These are phyloP conservation scores for Spinibarbus caldwelli DNA, from an alignment of 2,797 vertebrate genomes.

Conservation along the genomic window DNA sequence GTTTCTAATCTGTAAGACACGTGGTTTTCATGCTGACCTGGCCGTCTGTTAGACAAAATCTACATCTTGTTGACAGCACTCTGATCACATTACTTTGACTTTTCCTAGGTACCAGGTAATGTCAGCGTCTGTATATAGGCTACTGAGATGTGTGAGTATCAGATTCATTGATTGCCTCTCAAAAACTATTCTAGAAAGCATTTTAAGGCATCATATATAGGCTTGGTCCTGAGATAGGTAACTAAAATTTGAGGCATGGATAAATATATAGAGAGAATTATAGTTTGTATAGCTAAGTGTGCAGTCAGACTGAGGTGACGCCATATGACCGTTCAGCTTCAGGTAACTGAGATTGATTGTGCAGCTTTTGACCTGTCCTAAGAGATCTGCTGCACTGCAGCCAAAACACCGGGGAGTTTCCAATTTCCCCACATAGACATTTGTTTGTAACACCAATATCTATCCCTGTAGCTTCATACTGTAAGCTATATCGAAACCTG, in stretches of 20 bases:
- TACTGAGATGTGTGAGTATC: background rate
- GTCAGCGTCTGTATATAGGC: background rate
- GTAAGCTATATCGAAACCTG: background rate
- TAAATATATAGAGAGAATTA: background rate
- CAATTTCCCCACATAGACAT: slow-evolving; percentile 38
- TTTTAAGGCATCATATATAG: background rate
- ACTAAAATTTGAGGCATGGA: background rate
- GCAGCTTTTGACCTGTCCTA: slow-evolving; percentile 1
- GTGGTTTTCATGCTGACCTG: slow-evolving; percentile 64
- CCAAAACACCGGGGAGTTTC: slow-evolving; percentile 26
- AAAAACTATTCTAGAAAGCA: background rate
- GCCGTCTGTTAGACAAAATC: slow-evolving; percentile 56
- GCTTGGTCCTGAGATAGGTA: background rate
- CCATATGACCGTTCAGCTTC: slow-evolving; percentile 1
- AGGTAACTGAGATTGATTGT: slow-evolving; percentile 34
- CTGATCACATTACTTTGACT: slow-evolving; percentile 43
- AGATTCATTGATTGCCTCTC: background rate
- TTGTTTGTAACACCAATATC: slow-evolving; percentile 26
- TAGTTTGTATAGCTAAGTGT: background rate
- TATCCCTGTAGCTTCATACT: background rate
- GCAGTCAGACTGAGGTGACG: slow-evolving; percentile 8
- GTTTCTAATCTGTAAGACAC: slow-evolving; percentile 65
- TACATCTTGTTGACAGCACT: slow-evolving; percentile 34
- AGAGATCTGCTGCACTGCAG: slow-evolving; percentile 18
- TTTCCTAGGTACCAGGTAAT: slow-evolving; percentile 16